Base-by-base conservation (phyloP, 2,797 vertebrate species). In the Danio albolineatus region DNA sequence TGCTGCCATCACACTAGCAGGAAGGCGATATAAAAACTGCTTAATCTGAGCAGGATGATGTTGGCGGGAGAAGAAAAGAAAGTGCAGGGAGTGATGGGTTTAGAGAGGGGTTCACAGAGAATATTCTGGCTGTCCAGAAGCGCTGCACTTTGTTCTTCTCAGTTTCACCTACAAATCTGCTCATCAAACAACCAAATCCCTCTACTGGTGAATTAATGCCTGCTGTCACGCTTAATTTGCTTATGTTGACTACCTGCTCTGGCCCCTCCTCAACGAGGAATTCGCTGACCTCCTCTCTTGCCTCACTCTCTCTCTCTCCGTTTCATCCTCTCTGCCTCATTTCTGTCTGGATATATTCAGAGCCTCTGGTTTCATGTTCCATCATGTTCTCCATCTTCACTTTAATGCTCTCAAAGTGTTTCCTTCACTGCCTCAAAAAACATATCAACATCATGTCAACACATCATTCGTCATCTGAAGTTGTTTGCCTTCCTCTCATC, bases 141-240 rank as follows among this genome's bases (percentile, higher is more conserved):
- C 91, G 90, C 93, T 91, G 88, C 86, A 89, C 91, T 94, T 92
- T 94, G 92, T 94, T 92, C 89, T 87, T 89, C 84, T 88, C 77
- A 87, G 91, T 87, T 89, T 88, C 89, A 89, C 90, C 89, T 90
- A 88, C 90, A 92, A 93, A 93, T 93, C 93, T 93, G 90, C 90
- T 92, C 93, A 94, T 94, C 92, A 94, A 93, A 92, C 90, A 87
- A 85, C 83, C 83, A 94, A 94, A 94, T 93, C 92, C 92, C 86
- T 87, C 88, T 59, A 90, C 90, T 87, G 90, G 88, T 85, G 82
- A 92, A 93, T 93, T 94, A 92, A 92, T 93, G 91, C 91, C 91
- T 92, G 89, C 89, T 89, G 92, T 93, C 92, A 93, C 89, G 87
- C 91, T 91, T 95, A 92, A 94, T 94, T 94, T 92, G 88, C 91